Percentiles rank a stretch among this genome's conserved stretches.
Evolutionary conservation across 2,113 vertebrate species (phyloP).

Genomic region (Rhineura floridana): DNA sequence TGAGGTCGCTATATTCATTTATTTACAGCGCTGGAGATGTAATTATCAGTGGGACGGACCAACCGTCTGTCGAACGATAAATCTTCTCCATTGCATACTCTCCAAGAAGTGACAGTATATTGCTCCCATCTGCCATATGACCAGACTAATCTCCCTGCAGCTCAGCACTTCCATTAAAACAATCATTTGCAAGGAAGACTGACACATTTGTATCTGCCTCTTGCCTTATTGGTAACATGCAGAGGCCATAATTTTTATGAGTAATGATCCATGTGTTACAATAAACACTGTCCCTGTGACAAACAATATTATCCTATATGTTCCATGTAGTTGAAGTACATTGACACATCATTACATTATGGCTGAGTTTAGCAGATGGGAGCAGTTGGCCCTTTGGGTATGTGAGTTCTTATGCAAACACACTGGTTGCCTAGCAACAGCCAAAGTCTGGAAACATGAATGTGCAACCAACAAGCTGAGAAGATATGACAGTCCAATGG

Average conservation of each 20-base stretch:
- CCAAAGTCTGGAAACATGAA: constrained; percentile 3
- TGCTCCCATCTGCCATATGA: constrained; percentile 14
- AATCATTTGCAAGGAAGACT: constrained; percentile 37
- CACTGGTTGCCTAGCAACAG: background rate
- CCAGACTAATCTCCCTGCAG: constrained; percentile 30
- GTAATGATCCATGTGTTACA: constrained; percentile 41
- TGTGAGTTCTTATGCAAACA: background rate
- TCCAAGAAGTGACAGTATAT: constrained; percentile 38
- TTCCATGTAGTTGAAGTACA: constrained; percentile 17
- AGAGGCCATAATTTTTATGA: constrained; percentile 2
- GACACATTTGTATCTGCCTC: background rate
- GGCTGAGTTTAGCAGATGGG: background rate
- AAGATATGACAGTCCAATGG: background rate
- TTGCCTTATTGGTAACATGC: constrained; percentile 40
- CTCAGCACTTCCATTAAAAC: constrained; percentile 16
- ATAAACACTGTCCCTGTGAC: constrained; percentile 18
- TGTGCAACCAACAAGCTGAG: background rate
- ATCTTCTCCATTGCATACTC: constrained; percentile 24
- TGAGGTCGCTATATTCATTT: constrained; percentile 33
- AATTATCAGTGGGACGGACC: constrained; percentile 31
- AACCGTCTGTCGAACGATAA: constrained; percentile 31
- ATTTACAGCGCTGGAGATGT: constrained; percentile 47
- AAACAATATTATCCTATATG: constrained; percentile 1
- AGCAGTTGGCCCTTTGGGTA: too few relatives aligned
- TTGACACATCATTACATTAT: constrained; percentile 1